Base-by-base conservation (phyloP, 2,888 invertebrate species). In the Rhimphoctona megacephalus region DNA sequence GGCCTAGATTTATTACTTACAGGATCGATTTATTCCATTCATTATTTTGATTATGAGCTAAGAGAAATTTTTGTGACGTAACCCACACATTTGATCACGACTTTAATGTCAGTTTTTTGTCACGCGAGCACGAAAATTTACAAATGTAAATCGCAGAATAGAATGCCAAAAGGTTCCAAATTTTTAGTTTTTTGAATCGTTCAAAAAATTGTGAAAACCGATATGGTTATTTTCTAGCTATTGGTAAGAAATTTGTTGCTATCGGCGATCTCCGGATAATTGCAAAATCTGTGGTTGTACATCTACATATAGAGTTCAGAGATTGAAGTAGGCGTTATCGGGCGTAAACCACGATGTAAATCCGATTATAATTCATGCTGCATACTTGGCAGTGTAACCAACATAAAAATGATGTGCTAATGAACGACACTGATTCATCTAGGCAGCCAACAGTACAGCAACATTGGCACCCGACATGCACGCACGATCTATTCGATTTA, bases 401-500 rank as follows among this genome's bases (percentile, higher is more conserved):
- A 49, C n/a, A 9, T 22, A 66, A 77, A 77, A 78, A 54, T 67
- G 39, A 67, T 57, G 67, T n/a, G 52, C 25, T 19, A 30, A 22
- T 30, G 52, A 33, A 64, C 30, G 49, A 66, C 36, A 25, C 39
- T 30, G 64, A 67, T 17, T 80, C 61, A 54, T 54, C 67, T 14
- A 17, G 43, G 6, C 30, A 36, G 66, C 30, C 52, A 46, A 25
- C 30, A 9, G 49, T 39, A 25, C 30, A 11, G 46, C 25, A 43
- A 73, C 39, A 54, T 64, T 30, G 57, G 36, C 39, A 64, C 57
- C 67, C 39, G 83, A 72, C 70, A 39, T 57, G 57, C 77, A 73
- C 83, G 69, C 83, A 73, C 77, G 61, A 33, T 72, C 57, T 43
- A 61, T 81, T 52, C 73, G 81, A 86, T 84, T 86, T 77, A 83